Evolutionary conservation across 2,888 invertebrate species (phyloP).

Genomic region (Melinopterus prodromus): DNA sequence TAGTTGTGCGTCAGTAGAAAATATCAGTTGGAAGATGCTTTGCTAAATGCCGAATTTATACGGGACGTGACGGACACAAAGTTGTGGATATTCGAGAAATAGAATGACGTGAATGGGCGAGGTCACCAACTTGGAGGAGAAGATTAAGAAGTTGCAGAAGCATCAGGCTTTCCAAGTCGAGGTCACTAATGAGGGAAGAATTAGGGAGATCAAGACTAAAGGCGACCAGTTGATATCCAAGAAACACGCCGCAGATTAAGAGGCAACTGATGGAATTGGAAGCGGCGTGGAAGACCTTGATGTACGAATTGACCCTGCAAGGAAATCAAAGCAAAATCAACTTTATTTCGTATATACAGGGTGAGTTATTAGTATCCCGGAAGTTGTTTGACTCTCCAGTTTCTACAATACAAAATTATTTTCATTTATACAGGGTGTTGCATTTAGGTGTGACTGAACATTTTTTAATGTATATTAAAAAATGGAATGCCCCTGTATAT

Average conservation of each 20-base stretch:
- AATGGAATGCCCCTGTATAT: too few relatives aligned
- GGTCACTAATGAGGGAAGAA: conserved; percentile 84
- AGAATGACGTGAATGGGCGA: conserved; percentile 80
- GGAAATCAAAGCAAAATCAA: conserved; percentile 43
- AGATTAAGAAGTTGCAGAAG: conserved; percentile 93
- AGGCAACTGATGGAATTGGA: conserved; percentile 75
- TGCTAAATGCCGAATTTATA: conserved; percentile 89
- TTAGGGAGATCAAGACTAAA: conserved; percentile 80
- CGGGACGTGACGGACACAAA: conserved; percentile 92
- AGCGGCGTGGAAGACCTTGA: conserved; percentile 79
- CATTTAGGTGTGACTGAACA: too few relatives aligned
- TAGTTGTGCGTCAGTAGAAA: conserved; percentile 73
- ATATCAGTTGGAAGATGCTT: conserved; percentile 75
- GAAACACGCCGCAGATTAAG: conserved; percentile 76
- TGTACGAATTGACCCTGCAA: conserved; percentile 67
- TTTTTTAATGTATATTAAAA: too few relatives aligned
- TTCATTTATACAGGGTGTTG: too few relatives aligned
- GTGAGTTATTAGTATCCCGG: too few relatives aligned
- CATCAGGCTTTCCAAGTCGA: conserved; percentile 96
- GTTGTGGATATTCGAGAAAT: conserved; percentile 91
- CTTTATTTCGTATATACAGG: too few relatives aligned
- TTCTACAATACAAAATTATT: too few relatives aligned
- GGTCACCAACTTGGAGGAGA: conserved; percentile 88
- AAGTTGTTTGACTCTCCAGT: too few relatives aligned
- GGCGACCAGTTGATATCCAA: conserved; percentile 75